These are phyloP conservation scores for Isichthys henryi DNA, from an alignment of 2,113 vertebrate species.

Conservation along the genomic window DNA sequence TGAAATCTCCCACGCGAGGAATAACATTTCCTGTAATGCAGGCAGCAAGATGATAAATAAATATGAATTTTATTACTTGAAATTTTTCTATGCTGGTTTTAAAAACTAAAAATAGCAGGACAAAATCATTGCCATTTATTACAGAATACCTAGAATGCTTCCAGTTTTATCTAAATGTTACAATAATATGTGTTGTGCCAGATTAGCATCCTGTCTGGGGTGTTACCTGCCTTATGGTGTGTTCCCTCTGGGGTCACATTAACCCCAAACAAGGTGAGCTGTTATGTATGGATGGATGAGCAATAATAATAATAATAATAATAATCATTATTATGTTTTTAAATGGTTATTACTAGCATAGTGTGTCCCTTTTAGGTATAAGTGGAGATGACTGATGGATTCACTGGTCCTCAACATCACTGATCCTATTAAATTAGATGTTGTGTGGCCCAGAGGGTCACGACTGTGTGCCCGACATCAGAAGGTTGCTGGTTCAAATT, in stretches of 20 bases:
- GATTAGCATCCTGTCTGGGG: neutral
- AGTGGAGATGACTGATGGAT: neutral
- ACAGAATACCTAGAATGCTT: neutral
- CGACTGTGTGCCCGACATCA: neutral
- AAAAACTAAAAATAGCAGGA: neutral
- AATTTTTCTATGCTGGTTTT: neutral
- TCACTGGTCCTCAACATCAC: neutral
- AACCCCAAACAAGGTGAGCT: neutral
- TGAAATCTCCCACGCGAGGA: neutral
- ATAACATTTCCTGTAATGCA: neutral
- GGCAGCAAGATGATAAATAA: neutral
- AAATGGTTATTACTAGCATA: neutral
- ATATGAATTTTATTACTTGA: neutral
- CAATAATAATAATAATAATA: neutral
- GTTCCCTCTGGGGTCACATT: neutral
- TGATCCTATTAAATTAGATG: neutral
- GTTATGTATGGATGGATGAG: neutral
- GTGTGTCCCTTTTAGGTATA: neutral
- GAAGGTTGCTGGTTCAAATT: neutral
- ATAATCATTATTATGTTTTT: neutral
- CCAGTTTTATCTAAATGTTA: neutral
- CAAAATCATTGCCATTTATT: neutral
- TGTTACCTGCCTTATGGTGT: neutral
- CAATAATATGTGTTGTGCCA: neutral
- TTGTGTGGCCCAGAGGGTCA: neutral